Evolutionary conservation across 2,888 invertebrate species (phyloP), one percentile per base, ranked within the genome.

Genomic region (Monopis laevigella): DNA sequence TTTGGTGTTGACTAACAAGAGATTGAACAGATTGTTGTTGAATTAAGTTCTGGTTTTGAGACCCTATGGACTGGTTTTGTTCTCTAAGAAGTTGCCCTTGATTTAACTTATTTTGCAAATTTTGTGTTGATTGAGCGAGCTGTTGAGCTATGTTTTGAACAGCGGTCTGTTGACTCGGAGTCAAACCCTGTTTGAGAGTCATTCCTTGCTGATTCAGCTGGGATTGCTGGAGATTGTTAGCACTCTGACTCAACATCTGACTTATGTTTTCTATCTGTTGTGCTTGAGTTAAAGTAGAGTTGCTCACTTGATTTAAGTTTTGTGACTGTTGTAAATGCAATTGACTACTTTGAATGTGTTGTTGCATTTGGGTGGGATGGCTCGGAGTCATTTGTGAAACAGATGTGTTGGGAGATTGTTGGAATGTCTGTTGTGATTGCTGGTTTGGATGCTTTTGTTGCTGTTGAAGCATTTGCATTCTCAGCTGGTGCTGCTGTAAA

Each of bases 241-340:
- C 77, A 55, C 77, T 78, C 43, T 80, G 80, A 50, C 80, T 80
- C 21, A 80, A 52, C 78, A 80, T 78, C 51, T 87, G 87, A 30
- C 82, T 82, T 13, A 84, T 86, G 34, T 84, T 75, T 50, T 86
- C 86, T 57, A 86, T 86, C 48, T 86, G 82, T 48, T 86, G 86
- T 48, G 86, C 86, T 30, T 85, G 85, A 40, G 75, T 84, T 59
- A 86, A 82, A 26, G 84, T 64, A 12, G 70, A 71, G 34, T 52
- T 59, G 2, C 69, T 56, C 2, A 65, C 60, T 48, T 74, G 77
- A 43, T 58, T 68, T 16, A 73, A 65, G 41, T 58, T 70, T 46
- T 62, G 65, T 40, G 49, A 51, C 46, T 75, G 73, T 45, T 80
- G 81, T 45, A 80, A 56, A 46, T 72, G 73, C 45, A 77, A 77